Base-by-base conservation (phyloP, 1,140 invertebrate species). In the Bombus breviceps region DNA sequence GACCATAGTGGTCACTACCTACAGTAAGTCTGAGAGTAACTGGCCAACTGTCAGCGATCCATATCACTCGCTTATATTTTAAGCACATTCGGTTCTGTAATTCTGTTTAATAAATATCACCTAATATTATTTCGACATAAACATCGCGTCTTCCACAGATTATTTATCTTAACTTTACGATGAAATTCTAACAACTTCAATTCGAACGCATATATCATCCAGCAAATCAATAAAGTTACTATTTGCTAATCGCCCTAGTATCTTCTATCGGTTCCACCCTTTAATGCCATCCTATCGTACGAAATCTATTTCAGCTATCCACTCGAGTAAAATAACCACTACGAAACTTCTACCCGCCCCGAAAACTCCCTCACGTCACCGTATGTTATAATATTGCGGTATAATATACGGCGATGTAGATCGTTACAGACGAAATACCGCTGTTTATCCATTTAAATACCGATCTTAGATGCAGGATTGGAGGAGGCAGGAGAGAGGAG, bases 361-460 rank as follows among this genome's bases (percentile, higher is more conserved):
- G 47, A 53, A 53, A 53, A 53, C 53, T 59, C 25, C 74, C n/a
- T 9, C 74, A 0, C 74, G 74, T 57, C 74, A 39, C 25, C 74
- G 47, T 76, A 59, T 34, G 15, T 39, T n/a, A 37, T 39, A 39
- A 75, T 57, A 43, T 47, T 1, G 28, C 43, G 47, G 47, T 53
- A 53, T 53, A 37, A 76, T 41, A 62, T 37, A 59, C 74, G 22
- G 12, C 25, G 34, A 15, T 39, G 74, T 37, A 53, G 47, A 53
- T 53, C 74, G 74, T 57, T 62, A 73, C 28, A 4, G 41, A 73
- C 71, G 71, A 73, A 47, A 43, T 22, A 57, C 75, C 8, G 57
- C 75, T 64, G 59, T 78, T 77, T 78, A 32, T 64, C 57, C 75
- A 78, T 64, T 78, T 64, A 41, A 78, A 78, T 64, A 32, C 18